Evolutionary conservation across 2,797 vertebrate genomes (phyloP).

Genomic region (Etheostoma perlongum): DNA sequence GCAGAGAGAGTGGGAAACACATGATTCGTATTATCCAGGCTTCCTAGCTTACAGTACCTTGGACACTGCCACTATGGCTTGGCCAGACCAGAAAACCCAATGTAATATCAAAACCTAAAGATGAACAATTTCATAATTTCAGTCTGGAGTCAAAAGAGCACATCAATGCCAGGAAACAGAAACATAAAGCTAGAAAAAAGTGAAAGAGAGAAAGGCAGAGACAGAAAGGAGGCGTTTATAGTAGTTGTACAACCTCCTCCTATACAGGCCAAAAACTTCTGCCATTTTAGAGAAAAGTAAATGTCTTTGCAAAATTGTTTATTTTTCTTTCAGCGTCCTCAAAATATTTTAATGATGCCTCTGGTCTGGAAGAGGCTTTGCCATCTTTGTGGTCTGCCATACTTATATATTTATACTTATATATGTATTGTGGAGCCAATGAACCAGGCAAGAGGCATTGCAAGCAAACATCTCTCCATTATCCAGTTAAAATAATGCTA

Average conservation of each 20-base stretch:
- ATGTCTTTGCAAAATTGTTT: constrained; percentile 41
- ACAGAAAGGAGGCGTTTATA: not conserved
- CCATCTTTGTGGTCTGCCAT: constrained; percentile 40
- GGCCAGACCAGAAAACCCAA: constrained; percentile 52
- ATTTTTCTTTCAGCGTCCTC: constrained; percentile 38
- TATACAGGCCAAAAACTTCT: constrained; percentile 19
- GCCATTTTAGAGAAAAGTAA: constrained; percentile 29
- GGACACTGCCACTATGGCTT: constrained; percentile 59
- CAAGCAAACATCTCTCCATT: constrained; percentile 52
- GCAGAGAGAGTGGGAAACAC: constrained; percentile 53
- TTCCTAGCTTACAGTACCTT: constrained; percentile 50
- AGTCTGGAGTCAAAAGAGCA: constrained; percentile 53
- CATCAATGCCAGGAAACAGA: constrained; percentile 46
- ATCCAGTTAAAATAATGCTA: constrained; percentile 55
- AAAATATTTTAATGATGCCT: constrained; percentile 54
- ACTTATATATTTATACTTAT: no score
- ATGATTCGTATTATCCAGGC: constrained; percentile 75
- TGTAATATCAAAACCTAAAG: constrained; percentile 37
- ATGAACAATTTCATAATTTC: constrained; percentile 56
- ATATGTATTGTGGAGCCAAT: constrained; percentile 45
- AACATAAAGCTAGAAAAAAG: constrained; percentile 31
- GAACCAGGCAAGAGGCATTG: constrained; percentile 40
- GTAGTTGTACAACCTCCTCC: not conserved
- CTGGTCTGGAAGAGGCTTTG: constrained; percentile 43
- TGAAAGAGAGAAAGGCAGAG: constrained; percentile 2